Conservation (phyloP, 2,888 invertebrate species). For the Sesia bembeciformis region DNA sequence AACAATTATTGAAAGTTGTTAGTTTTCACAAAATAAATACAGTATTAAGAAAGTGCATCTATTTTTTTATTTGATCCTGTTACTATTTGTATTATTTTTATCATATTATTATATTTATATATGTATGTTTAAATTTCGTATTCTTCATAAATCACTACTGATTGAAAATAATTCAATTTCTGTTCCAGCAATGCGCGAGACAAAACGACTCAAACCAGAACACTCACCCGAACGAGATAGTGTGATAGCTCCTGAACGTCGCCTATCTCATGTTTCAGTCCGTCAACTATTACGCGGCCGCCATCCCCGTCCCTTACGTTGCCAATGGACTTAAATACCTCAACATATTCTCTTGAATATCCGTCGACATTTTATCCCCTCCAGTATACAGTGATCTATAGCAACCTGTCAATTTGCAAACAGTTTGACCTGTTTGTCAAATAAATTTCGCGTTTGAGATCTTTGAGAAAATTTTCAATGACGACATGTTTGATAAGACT, state of each 20-base stretch:
- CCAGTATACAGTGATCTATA: slow-evolving; percentile 16
- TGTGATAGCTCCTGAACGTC: slow-evolving; percentile 84
- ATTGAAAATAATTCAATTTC: not conserved
- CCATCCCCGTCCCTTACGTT: slow-evolving; percentile 65
- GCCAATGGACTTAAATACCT: slow-evolving; percentile 55
- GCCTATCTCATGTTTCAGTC: slow-evolving; percentile 80
- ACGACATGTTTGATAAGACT: too few relatives aligned
- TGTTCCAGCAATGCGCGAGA: slow-evolving; percentile 85
- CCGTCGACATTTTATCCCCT: too few relatives aligned
- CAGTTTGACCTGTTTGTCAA: too few relatives aligned
- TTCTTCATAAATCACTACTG: not conserved
- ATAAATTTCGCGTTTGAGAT: too few relatives aligned
- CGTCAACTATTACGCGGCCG: slow-evolving; percentile 73
- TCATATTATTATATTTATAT: not conserved
- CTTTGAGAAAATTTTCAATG: too few relatives aligned
- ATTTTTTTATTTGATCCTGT: too few relatives aligned
- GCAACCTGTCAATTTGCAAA: too few relatives aligned
- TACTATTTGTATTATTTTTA: too few relatives aligned
- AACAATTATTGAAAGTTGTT: too few relatives aligned
- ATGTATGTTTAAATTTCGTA: not conserved
- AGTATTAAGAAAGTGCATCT: too few relatives aligned
- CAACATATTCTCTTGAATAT: slow-evolving; percentile 51
- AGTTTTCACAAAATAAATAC: too few relatives aligned
- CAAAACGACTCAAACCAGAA: slow-evolving; percentile 88
- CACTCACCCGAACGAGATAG: slow-evolving; percentile 88